A percentile compares a stretch with the other conserved stretches of the same genome.
phyloP scores from a whole-genome alignment of 1,140 invertebrate species.

The Drosophila pseudoobscura region DNA sequence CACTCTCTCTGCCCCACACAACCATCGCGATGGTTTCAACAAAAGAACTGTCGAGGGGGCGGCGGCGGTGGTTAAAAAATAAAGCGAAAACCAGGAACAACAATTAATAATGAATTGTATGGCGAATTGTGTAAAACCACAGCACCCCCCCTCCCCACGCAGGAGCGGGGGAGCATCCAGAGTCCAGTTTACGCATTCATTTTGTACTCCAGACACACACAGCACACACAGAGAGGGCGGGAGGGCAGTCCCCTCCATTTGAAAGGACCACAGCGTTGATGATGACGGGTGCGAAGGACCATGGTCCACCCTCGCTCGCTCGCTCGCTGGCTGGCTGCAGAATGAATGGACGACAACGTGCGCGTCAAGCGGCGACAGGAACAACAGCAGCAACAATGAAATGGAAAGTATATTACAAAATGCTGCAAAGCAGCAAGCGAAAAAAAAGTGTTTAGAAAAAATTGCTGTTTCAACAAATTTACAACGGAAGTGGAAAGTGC shows the following conservation, averaged over 20 bases:
- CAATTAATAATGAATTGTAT: conserved; percentile 82
- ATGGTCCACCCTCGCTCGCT: background rate
- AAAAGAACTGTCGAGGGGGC: conserved; percentile 5
- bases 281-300: conserved; percentile 3
- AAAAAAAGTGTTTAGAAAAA: conserved; percentile 72
- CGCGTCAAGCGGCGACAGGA: conserved; percentile 49
- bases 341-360: conserved; percentile 62
- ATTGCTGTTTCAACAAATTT: conserved; percentile 81
- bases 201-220: conserved; percentile 36
- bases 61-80: conserved; percentile 5
- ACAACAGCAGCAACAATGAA: conserved; percentile 48
- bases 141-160: background rate
- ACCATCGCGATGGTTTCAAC: background rate
- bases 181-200: conserved; percentile 69
- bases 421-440: conserved; percentile 44
- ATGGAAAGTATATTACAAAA: conserved; percentile 80
- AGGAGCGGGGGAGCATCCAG: conserved; percentile 1
- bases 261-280: conserved; percentile 29
- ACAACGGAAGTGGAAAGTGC: conserved; percentile 78
- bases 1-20: background rate
- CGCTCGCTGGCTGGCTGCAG: conserved; percentile 3
- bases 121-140: conserved; percentile 76
- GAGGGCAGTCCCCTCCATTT: conserved; percentile 25
- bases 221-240: conserved; percentile 10
- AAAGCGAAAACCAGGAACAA: conserved; percentile 66